phyloP scores from a whole-genome alignment of 2,113 vertebrate species.

The Cricetomys ansorgei region DNA sequence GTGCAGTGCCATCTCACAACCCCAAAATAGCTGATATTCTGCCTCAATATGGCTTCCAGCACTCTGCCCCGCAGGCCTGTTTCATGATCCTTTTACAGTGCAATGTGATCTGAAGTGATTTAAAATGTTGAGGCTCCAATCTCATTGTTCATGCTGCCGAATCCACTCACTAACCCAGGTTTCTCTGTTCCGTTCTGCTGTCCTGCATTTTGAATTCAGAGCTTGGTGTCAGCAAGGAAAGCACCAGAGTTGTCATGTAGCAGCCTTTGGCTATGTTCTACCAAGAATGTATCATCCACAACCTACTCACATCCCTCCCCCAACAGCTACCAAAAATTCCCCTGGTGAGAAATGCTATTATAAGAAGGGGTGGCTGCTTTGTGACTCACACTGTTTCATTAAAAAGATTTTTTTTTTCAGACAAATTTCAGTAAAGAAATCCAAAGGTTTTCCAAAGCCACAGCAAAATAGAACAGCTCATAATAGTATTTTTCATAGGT shows the following conservation, averaged over 20 bases:
- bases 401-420: constrained; percentile 74
- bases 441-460: constrained; percentile 79
- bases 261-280: constrained; percentile 66
- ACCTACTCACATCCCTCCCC: constrained; percentile 79
- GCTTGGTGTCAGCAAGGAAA: constrained; percentile 64
- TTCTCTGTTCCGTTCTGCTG: constrained; percentile 43
- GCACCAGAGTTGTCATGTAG: constrained; percentile 68
- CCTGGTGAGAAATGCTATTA: constrained; percentile 80
- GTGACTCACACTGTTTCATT: constrained; percentile 81
- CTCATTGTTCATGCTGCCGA: neutral
- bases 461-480: constrained; percentile 77
- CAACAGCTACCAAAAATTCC: constrained; percentile 80
- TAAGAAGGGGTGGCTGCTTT: constrained; percentile 77
- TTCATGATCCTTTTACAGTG: constrained; percentile 39
- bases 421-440: constrained; percentile 78
- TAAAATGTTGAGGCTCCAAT: neutral
- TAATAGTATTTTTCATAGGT: constrained; percentile 75
- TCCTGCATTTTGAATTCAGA: constrained; percentile 58
- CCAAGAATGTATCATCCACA: constrained; percentile 72
- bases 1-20: neutral
- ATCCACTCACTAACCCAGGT: neutral
- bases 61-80: constrained; percentile 2
- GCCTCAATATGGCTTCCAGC: neutral
- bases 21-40: neutral
- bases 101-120: constrained; percentile 13